Evolutionary conservation across 2,888 invertebrate genomes (phyloP), one percentile per base, ranked within the genome.

Genomic region (Cistogaster globosa): DNA sequence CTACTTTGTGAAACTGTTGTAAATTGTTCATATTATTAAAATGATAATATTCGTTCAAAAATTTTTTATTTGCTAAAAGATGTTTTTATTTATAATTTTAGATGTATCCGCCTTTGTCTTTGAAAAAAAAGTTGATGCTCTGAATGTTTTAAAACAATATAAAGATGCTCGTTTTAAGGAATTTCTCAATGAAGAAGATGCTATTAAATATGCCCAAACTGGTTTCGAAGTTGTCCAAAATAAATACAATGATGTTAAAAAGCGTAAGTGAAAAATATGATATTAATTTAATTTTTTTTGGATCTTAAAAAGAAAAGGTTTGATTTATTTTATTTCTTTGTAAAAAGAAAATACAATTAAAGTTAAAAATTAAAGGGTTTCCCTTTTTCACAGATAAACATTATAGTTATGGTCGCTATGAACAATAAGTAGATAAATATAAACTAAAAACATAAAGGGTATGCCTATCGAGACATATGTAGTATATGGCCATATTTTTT

Each of bases 141-240:
- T 98, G 80, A 95, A 95, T 89, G 91, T 96, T 71, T 94, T 97
- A n/a, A 96, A 96, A 87, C 94, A 95, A 84, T 94, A 95, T 90
- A 97, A 97, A 90, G 95, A 95, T 63, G 95, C 96, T 0, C 94
- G 98, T 83, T 95, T 98, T 88, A 98, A 97, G 90, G 94, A 95
- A 1, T 98, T 98, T 90, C 94, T 94, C 78, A 95, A 93, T 85
- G 94, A 94, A 72, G 94, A 95, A 87, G 97, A 97, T 90, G 98
- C 98, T 0, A 93, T 95, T 14, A 94, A 95, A 12, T 98, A 97
- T 93, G 95, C 96, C 0, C 92, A 94, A 79, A 94, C 95, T 88
- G 96, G 97, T 0, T 94, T 94, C 0, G 96, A 96, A 88, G 93
- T 89, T 76, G 90, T 90, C 2, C 86, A 86, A 82, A 83, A 74